Conservation (phyloP, 2,888 invertebrate genomes). For the Palloptera scutellata region DNA sequence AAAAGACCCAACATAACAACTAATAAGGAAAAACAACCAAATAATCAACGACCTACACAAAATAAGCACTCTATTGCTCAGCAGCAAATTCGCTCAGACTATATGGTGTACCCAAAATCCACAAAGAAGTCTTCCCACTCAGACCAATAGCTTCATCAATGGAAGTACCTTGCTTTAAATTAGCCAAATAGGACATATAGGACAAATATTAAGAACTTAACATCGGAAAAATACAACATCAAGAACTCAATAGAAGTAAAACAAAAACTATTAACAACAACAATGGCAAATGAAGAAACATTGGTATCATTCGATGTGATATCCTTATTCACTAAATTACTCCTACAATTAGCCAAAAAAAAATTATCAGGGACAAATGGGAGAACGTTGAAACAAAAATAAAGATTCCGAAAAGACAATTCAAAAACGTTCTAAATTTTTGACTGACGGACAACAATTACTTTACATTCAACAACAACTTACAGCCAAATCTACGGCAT, state of each 20-base stretch:
- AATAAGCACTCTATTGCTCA: neutral
- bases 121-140: conserved; percentile 4
- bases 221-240: conserved; percentile 5
- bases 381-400: too few relatives aligned
- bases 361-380: too few relatives aligned
- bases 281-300: conserved; percentile 12
- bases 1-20: neutral
- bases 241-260: conserved; percentile 14
- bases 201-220: conserved; percentile 11
- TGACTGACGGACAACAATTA: conserved; percentile 10
- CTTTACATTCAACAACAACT: neutral
- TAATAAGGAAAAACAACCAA: neutral
- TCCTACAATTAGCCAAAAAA: neutral
- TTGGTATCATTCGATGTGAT: conserved; percentile 21
- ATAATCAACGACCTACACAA: neutral
- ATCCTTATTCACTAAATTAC: conserved; percentile 19
- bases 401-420: conserved; percentile 3
- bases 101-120: conserved; percentile 24
- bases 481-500: conserved; percentile 5
- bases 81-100: conserved; percentile 15
- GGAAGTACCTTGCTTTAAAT: conserved; percentile 12
- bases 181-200: conserved; percentile 12
- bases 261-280: conserved; percentile 4
- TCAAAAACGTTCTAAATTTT: neutral
- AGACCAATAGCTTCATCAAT: conserved; percentile 19